phyloP scores from a whole-genome alignment of 2,888 invertebrate genomes.

The Plagiodera versicolora region DNA sequence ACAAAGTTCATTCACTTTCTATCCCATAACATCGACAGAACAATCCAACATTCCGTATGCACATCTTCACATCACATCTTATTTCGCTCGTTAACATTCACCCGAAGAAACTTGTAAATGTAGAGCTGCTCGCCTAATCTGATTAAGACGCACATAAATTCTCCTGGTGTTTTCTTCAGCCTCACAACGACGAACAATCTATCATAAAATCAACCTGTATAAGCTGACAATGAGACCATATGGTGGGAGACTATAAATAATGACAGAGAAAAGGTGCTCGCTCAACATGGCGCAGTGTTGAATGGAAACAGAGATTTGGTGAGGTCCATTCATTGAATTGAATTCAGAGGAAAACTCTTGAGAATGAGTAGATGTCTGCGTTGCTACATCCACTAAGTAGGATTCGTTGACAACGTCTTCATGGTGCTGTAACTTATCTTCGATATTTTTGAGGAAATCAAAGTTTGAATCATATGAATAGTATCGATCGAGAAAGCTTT shows the following conservation, averaged over 20 bases:
- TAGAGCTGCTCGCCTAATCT: constrained; percentile 12
- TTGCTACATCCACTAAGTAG: no score
- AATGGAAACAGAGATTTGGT: no score
- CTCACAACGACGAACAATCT: constrained; percentile 7
- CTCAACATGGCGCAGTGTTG: background rate
- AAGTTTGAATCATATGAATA: no score
- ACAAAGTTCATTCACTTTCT: no score
- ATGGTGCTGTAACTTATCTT: no score
- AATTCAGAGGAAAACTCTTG: no score
- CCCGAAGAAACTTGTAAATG: constrained; percentile 6
- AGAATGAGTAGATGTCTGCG: no score
- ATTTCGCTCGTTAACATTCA: constrained; percentile 7
- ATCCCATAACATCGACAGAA: background rate
- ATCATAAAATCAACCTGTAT: constrained; percentile 15
- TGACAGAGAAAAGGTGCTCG: constrained; percentile 27
- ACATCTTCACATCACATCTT: background rate
- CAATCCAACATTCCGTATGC: background rate
- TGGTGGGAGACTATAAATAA: constrained; percentile 19
- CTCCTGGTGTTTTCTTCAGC: constrained; percentile 1
- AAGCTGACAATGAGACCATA: background rate
- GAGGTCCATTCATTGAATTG: no score
- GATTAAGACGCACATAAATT: constrained; percentile 10
- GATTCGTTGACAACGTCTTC: no score
- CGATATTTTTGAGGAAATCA: no score
- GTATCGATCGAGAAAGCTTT: no score